Conservation (phyloP, 2,888 invertebrate species). For the Drosophila falleni region DNA sequence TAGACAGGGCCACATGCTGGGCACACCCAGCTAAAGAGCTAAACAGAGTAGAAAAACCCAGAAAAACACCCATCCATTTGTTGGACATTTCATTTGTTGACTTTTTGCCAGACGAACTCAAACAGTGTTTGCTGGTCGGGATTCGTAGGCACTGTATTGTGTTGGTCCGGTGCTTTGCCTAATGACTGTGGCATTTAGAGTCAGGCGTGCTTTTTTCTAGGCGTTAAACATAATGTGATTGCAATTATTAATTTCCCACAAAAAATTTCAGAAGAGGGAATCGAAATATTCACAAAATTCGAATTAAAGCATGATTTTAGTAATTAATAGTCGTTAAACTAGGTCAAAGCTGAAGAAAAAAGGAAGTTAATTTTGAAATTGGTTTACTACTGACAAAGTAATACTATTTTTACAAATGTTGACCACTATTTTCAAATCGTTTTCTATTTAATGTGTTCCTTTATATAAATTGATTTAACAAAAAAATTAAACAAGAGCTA, state of each 20-base stretch:
- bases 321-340: neutral
- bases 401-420: too few relatives aligned
- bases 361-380: neutral
- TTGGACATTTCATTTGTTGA: slow-evolving; percentile 64
- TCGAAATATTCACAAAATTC: neutral
- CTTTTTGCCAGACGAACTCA: slow-evolving; percentile 42
- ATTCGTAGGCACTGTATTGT: slow-evolving; percentile 3
- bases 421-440: too few relatives aligned
- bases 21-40: slow-evolving; percentile 62
- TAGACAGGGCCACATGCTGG: slow-evolving; percentile 58
- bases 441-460: too few relatives aligned
- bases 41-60: slow-evolving; percentile 41
- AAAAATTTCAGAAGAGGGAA: slow-evolving; percentile 10
- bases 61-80: slow-evolving; percentile 39
- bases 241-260: slow-evolving; percentile 57
- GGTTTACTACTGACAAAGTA: neutral
- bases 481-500: slow-evolving; percentile 14
- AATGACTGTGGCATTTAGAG: slow-evolving; percentile 68
- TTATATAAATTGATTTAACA: too few relatives aligned
- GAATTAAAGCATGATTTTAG: neutral
- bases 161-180: slow-evolving; percentile 38
- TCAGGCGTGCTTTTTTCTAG: slow-evolving; percentile 50
- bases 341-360: neutral
- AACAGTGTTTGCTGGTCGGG: neutral
- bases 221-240: slow-evolving; percentile 61